These are phyloP conservation scores for Cynodonichthys magdalenae DNA, from an alignment of 2,797 vertebrate genomes.

Conservation along the genomic window DNA sequence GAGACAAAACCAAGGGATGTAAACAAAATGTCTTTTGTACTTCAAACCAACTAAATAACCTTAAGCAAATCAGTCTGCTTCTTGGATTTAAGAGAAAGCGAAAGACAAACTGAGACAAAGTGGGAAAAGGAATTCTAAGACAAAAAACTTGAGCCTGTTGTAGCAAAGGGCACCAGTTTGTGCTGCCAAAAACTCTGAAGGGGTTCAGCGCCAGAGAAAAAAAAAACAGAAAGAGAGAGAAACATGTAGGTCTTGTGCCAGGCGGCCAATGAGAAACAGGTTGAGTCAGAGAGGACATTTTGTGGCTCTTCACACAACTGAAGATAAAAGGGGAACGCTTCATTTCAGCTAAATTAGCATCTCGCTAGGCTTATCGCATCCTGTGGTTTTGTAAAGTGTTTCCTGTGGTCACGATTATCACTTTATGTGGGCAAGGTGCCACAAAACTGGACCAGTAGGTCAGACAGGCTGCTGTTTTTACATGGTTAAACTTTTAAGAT, in stretches of 20 bases:
- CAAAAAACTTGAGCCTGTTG: conserved; percentile 45
- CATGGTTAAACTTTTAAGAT: conserved; percentile 27
- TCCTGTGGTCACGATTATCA: conserved; percentile 76
- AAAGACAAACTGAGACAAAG: conserved; percentile 34
- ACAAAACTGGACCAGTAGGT: conserved; percentile 48
- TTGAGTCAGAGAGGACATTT: conserved; percentile 54
- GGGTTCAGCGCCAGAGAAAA: conserved; percentile 42
- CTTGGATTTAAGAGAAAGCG: conserved; percentile 31
- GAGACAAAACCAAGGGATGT: conserved; percentile 38
- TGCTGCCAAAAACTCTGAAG: conserved; percentile 63
- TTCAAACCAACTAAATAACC: conserved; percentile 25
- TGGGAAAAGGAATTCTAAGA: conserved; percentile 37
- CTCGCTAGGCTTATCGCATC: conserved; percentile 57
- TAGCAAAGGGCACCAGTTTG: conserved; percentile 45
- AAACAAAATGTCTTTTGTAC: conserved; percentile 32
- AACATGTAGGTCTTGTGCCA: conserved; percentile 49
- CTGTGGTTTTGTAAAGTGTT: conserved; percentile 58
- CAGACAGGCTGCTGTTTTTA: conserved; percentile 19
- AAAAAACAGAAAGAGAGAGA: conserved; percentile 28
- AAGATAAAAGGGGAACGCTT: conserved; percentile 66
- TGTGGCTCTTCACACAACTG: conserved; percentile 45
- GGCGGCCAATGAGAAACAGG: conserved; percentile 64
- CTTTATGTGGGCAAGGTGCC: conserved; percentile 71
- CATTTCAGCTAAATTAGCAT: conserved; percentile 67
- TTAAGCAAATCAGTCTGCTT: conserved; percentile 44